phyloP scores from a whole-genome alignment of 2,797 vertebrate species.

The Calcarius lapponicus region DNA sequence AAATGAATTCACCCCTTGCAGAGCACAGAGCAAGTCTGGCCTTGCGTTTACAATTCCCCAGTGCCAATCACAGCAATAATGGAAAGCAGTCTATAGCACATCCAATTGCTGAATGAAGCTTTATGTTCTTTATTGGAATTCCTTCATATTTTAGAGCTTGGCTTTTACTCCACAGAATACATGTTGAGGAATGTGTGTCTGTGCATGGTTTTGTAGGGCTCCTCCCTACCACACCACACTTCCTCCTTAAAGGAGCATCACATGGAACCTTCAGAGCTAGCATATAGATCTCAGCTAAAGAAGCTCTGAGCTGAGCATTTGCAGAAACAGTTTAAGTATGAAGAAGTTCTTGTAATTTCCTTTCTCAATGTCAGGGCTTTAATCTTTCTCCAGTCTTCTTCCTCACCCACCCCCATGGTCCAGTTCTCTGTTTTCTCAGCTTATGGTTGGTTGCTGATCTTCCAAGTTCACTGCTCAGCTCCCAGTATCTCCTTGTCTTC shows the following conservation, averaged over 20 bases:
- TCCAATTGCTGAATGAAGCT: neutral
- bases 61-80: neutral
- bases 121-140: neutral
- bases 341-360: neutral
- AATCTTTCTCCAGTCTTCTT: neutral
- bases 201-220: neutral
- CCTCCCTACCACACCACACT: neutral
- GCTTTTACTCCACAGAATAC: neutral
- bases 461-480: neutral
- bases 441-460: neutral
- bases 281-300: neutral
- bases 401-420: neutral
- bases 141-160: neutral
- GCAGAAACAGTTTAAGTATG: neutral
- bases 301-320: neutral
- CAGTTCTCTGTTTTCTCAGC: neutral
- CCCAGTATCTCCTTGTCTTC: neutral
- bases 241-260: neutral
- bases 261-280: neutral
- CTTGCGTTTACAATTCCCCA: neutral
- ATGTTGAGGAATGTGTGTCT: neutral
- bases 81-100: neutral
- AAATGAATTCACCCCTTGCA: neutral
- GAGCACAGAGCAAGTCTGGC: neutral
- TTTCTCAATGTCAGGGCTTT: neutral